These are phyloP conservation scores for Grammatotria lemairii DNA, from an alignment of 2,113 vertebrate genomes.

Conservation along the genomic window DNA sequence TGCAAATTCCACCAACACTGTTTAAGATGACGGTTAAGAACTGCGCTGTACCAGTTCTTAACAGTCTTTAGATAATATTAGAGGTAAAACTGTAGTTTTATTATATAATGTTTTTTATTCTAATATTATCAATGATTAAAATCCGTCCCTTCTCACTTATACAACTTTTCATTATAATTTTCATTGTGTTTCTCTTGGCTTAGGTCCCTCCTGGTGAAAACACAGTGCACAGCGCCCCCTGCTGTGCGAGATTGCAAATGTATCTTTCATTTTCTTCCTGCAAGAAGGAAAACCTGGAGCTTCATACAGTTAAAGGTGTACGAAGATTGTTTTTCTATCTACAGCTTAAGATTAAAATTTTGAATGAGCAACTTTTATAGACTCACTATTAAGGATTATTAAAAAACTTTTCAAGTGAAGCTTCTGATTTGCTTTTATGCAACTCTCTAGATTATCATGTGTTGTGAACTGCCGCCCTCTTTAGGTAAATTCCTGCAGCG, in stretches of 20 bases:
- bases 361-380: background rate
- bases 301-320: background rate
- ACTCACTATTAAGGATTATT: background rate
- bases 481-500: background rate
- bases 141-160: background rate
- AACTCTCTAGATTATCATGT: background rate
- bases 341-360: background rate
- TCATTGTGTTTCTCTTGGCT: background rate
- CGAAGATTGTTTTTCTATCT: background rate
- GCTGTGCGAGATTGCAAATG: background rate
- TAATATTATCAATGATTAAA: background rate
- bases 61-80: background rate
- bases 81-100: background rate
- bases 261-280: background rate
- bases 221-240: conserved; percentile 30
- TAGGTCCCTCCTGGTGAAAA: background rate
- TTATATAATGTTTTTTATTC: background rate
- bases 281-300: background rate
- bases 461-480: conserved; percentile 4
- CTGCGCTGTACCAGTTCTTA: background rate
- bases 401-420: background rate
- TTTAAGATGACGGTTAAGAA: background rate
- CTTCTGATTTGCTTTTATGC: background rate
- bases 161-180: background rate
- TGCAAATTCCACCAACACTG: conserved; percentile 1